phyloP scores from a whole-genome alignment of 2,797 vertebrate genomes.

The Sciurus carolinensis region DNA sequence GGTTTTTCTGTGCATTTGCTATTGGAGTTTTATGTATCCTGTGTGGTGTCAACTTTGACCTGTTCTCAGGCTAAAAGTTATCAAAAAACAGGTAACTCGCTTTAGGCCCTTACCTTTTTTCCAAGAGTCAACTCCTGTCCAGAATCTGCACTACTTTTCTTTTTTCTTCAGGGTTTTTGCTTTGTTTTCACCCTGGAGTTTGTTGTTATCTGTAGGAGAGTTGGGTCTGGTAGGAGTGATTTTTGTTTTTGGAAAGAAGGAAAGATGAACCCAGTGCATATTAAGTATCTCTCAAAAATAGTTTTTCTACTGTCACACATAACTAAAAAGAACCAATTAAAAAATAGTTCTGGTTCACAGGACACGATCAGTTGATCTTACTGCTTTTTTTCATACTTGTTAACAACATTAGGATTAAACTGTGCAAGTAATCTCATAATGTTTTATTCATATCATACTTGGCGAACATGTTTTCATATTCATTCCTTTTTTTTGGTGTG shows the following conservation, averaged over 20 bases:
- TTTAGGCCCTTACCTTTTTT: not conserved
- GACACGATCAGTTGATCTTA: not conserved
- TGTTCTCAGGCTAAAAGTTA: not conserved
- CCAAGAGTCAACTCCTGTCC: not conserved
- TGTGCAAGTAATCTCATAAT: not conserved
- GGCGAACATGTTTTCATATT: conserved; percentile 22
- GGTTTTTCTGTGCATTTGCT: conserved; percentile 49
- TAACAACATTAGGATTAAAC: conserved; percentile 20
- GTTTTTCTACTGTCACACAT: not conserved
- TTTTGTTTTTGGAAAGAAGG: not conserved
- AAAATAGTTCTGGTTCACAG: not conserved
- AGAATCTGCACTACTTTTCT: not conserved
- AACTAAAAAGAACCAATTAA: no score
- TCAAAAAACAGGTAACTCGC: not conserved
- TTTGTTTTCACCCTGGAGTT: not conserved
- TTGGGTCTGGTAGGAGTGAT: not conserved
- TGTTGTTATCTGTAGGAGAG: conserved; percentile 11
- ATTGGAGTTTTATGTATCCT: not conserved
- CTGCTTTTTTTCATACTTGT: not conserved
- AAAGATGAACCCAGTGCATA: not conserved
- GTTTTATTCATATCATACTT: not conserved
- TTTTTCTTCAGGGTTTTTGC: not conserved
- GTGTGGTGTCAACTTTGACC: not conserved
- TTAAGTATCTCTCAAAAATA: conserved; percentile 42
- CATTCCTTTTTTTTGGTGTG: not conserved